Base-by-base conservation (phyloP, 2,888 invertebrate species). In the Bellardia bayeri region DNA sequence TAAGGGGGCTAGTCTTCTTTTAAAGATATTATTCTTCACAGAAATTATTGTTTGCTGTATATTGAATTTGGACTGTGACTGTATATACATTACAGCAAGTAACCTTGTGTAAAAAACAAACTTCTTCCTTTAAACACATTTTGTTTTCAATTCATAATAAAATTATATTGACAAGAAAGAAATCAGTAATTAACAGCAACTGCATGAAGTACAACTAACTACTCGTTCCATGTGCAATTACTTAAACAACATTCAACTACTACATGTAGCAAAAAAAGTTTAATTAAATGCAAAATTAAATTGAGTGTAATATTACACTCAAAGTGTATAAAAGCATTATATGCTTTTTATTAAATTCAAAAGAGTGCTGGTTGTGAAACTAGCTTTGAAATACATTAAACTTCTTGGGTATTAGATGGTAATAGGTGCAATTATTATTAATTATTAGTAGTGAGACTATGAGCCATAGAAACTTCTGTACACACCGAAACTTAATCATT, bases 201-300 rank as follows among this genome's bases (percentile, higher is more conserved):
- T 63, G 13, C 37, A 58, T 6, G 5, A 3, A 40, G 4, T 23
- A 1, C 23, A 23, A 23, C 37, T n/a, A n/a, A 37, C 37, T n/a
- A 45, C n/a, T 76, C 58, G 14, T n/a, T 30, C 40, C 13, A 30
- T 51, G 30, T 30, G 6, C n/a, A 14, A n/a, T 33, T 42, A 37
- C 16, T 42, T 40, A 40, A 51, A 11, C 23, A 23, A 23, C 23
- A 23, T 23, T 23, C 23, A 23, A 23, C 23, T 23, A 23, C 30
- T 7, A 13, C 13, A 30, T 58, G 54, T 56, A 37, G 54, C 54
- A 54, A 71, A 54, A 23, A 71, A 16, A 66, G 40, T 80, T 23
- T 74, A 66, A 66, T 85, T 64, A 74, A 74, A 51, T 58, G 56
- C 11, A 30, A 40, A 16, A 37, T 40, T 45, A 33, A 76, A 78